A percentile compares a stretch with the other conserved stretches of the same genome.
Conservation (phyloP, 2,888 invertebrate genomes). For the Lucinisca nassula region DNA sequence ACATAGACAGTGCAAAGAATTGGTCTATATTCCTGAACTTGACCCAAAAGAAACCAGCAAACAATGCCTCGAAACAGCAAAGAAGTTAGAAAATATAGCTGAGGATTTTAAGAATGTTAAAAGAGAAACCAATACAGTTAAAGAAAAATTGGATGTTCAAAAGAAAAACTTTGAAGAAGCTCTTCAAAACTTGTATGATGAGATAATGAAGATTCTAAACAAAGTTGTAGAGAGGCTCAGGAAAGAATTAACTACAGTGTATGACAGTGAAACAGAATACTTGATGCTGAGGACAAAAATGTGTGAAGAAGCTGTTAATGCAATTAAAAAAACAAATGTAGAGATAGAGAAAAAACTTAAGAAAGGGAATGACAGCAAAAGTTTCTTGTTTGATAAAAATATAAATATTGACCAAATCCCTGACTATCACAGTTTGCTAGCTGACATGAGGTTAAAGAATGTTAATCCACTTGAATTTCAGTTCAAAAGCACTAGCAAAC, state of each 20-base stretch:
- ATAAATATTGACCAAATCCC: conserved; percentile 40
- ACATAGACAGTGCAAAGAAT: conserved; percentile 49
- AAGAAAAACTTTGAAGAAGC: conserved; percentile 50
- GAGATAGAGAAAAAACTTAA: conserved; percentile 50
- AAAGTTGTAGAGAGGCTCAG: conserved; percentile 43
- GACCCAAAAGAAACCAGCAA: conserved; percentile 59
- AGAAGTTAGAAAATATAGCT: conserved; percentile 33
- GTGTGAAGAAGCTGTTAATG: conserved; percentile 49
- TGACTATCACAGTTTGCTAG: conserved; percentile 47
- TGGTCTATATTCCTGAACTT: conserved; percentile 64
- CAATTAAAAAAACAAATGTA: conserved; percentile 35
- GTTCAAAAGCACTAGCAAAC: conserved; percentile 40
- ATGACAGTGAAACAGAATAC: conserved; percentile 52
- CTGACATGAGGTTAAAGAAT: conserved; percentile 53
- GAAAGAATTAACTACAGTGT: conserved; percentile 35
- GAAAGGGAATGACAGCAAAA: conserved; percentile 64
- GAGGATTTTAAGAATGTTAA: background rate
- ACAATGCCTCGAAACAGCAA: conserved; percentile 40
- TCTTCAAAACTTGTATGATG: conserved; percentile 53
- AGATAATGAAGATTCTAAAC: conserved; percentile 44
- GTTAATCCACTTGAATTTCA: conserved; percentile 37
- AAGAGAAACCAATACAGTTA: conserved; percentile 47
- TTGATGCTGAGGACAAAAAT: conserved; percentile 42
- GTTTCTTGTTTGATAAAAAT: conserved; percentile 61
- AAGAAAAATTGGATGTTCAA: conserved; percentile 44